Evolutionary conservation across 2,113 vertebrate genomes (phyloP).

Genomic region (Falcunculus frontatus): DNA sequence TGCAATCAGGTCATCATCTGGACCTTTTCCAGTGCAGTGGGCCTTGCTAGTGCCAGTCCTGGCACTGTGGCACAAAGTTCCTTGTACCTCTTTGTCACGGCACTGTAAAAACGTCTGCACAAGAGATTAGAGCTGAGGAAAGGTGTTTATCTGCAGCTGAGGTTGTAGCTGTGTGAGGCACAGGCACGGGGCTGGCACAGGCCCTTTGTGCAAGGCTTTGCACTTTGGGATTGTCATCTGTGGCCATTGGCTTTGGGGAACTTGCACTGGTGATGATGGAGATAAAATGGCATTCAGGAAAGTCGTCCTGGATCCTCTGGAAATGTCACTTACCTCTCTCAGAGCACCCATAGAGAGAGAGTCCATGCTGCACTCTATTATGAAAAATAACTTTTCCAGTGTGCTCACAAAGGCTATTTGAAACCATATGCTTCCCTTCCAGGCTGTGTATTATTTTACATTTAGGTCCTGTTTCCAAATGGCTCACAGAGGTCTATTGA

Average conservation of each 20-base stretch:
- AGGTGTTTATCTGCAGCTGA: not conserved
- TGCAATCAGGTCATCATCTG: not conserved
- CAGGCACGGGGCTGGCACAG: not conserved
- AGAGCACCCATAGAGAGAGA: not conserved
- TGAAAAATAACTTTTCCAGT: not conserved
- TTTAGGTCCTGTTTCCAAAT: not conserved
- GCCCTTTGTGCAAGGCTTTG: not conserved
- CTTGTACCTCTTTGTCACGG: not conserved
- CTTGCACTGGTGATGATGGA: not conserved
- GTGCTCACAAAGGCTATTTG: slow-evolving; percentile 1
- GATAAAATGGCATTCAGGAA: not conserved
- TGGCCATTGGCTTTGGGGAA: not conserved
- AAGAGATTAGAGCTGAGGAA: not conserved
- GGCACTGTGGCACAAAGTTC: not conserved
- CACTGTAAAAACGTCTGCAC: not conserved
- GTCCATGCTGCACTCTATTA: not conserved
- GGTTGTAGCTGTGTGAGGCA: not conserved
- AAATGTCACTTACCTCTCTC: not conserved
- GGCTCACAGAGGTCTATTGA: not conserved
- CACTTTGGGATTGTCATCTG: not conserved
- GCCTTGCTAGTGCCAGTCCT: not conserved
- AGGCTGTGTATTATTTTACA: not conserved
- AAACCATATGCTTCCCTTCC: not conserved
- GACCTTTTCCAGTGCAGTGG: not conserved
- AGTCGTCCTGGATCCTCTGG: not conserved